Evolutionary conservation across 2,888 invertebrate species (phyloP).

Genomic region (Zelleria hepariella): DNA sequence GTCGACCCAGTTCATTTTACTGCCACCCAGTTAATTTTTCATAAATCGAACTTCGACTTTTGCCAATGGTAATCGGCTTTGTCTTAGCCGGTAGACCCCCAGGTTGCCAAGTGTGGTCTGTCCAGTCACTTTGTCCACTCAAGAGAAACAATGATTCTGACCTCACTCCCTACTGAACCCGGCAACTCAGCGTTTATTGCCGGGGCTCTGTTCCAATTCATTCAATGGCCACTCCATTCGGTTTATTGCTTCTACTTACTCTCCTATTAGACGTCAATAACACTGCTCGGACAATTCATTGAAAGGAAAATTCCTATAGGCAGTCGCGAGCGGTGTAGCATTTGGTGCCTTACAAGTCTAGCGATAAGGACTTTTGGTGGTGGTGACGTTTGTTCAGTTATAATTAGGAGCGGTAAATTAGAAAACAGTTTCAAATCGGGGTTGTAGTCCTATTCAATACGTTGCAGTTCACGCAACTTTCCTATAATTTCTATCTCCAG

Average conservation of each 20-base stretch:
- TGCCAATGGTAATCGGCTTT: too few species aligned
- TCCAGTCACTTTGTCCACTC: background rate
- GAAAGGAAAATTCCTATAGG: background rate
- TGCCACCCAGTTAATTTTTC: too few species aligned
- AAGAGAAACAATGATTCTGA: background rate
- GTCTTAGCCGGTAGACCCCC: background rate
- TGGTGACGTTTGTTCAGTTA: background rate
- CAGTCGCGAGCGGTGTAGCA: background rate
- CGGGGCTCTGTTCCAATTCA: background rate
- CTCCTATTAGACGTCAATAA: conserved; percentile 1
- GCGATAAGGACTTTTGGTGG: background rate
- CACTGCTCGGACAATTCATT: background rate
- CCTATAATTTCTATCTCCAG: too few species aligned
- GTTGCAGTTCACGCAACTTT: too few species aligned
- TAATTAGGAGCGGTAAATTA: background rate
- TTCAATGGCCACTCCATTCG: conserved; percentile 3
- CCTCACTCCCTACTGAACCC: background rate
- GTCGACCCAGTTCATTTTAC: too few species aligned
- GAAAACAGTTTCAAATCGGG: background rate
- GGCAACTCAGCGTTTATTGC: background rate
- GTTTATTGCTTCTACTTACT: conserved; percentile 1
- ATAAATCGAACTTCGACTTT: too few species aligned
- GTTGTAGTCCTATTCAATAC: background rate
- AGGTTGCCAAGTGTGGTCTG: background rate
- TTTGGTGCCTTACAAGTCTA: background rate